A percentile compares a stretch with the other conserved stretches of the same genome.
phyloP scores from a whole-genome alignment of 2,113 vertebrate species.

The Elachura formosa region DNA sequence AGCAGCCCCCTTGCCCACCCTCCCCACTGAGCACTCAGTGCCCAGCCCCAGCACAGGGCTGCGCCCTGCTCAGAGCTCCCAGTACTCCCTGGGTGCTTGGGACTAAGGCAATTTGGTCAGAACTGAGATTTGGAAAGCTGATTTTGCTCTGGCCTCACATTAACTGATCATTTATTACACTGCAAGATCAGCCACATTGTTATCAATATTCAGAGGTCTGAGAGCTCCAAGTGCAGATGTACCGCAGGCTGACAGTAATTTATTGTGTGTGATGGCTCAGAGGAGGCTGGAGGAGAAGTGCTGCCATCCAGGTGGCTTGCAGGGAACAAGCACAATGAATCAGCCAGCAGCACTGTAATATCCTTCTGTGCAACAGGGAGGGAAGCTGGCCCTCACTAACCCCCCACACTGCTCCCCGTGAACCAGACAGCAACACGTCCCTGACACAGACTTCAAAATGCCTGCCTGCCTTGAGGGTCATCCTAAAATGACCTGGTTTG shows the following conservation, averaged over 20 bases:
- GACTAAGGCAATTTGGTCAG: not conserved
- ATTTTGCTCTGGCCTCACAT: not conserved
- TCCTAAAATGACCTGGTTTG: not conserved
- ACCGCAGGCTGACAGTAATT: not conserved
- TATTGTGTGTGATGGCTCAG: not conserved
- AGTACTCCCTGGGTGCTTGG: not conserved
- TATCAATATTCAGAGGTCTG: not conserved
- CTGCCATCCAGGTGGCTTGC: not conserved
- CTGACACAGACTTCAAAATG: not conserved
- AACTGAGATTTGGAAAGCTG: not conserved
- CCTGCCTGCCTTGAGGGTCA: not conserved
- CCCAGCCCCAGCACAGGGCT: not conserved
- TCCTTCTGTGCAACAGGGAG: not conserved
- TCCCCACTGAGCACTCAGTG: no score
- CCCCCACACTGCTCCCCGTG: fast-evolving
- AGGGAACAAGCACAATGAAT: not conserved
- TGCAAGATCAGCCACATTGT: fast-evolving
- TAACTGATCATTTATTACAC: not conserved
- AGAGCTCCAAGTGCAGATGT: not conserved
- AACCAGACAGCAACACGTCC: not conserved
- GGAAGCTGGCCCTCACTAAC: not conserved
- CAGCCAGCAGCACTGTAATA: not conserved
- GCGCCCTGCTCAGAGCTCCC: not conserved
- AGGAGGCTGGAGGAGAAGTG: not conserved
- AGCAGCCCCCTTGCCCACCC: not conserved